phyloP scores from a whole-genome alignment of 2,113 vertebrate genomes.

The Rhagologus leucostigma region DNA sequence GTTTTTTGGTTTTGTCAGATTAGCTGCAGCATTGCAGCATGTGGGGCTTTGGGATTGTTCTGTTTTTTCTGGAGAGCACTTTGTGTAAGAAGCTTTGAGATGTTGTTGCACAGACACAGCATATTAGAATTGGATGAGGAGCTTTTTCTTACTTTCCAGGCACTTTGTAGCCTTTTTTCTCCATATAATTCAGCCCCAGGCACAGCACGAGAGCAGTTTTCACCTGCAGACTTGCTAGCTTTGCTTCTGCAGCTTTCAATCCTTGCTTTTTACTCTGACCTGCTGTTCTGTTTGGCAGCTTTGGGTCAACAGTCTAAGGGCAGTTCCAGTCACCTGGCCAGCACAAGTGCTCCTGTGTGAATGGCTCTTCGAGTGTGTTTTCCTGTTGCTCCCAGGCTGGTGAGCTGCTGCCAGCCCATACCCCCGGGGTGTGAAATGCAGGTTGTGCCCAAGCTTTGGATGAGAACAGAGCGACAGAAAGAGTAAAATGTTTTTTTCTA shows the following conservation, averaged over 20 bases:
- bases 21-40: neutral
- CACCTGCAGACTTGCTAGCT: neutral
- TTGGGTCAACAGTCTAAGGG: neutral
- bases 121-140: neutral
- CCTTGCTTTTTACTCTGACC: neutral
- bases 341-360: neutral
- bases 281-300: neutral
- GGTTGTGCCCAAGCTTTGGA: neutral
- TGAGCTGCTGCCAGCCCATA: neutral
- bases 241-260: neutral
- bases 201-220: neutral
- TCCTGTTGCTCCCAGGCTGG: neutral
- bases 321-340: neutral
- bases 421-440: neutral
- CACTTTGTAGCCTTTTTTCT: neutral
- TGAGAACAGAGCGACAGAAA: neutral
- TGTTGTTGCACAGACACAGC: neutral
- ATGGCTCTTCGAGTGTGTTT: neutral
- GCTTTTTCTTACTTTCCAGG: neutral
- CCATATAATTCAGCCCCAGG: neutral
- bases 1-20: neutral
- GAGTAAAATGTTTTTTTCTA: neutral
- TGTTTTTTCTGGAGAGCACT: neutral
- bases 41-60: neutral
- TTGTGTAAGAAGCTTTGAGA: neutral